Percentiles rank a stretch among this genome's conserved stretches.
These are phyloP conservation scores for Aphelenchoides avenae DNA, from an alignment of 1,140 invertebrate genomes.

Conservation along the genomic window DNA sequence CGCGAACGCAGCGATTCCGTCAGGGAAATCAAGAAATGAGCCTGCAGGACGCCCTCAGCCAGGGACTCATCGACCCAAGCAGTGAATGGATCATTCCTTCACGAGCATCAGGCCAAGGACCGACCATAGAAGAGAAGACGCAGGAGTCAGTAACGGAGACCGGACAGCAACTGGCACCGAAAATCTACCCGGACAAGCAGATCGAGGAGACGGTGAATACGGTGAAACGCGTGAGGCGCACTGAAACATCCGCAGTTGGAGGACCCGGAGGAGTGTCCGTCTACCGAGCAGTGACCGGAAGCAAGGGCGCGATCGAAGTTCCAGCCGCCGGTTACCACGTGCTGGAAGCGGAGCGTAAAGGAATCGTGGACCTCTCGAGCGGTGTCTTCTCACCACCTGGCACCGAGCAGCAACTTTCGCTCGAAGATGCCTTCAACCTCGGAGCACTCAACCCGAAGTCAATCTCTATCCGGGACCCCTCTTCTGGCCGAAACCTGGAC, in stretches of 20 bases:
- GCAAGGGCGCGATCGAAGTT: slow-evolving; percentile 56
- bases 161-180: slow-evolving; percentile 61
- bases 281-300: slow-evolving; percentile 57
- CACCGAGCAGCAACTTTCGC: slow-evolving; percentile 66
- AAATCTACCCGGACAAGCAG: slow-evolving; percentile 53
- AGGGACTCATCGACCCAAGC: slow-evolving; percentile 60
- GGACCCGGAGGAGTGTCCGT: slow-evolving; percentile 56
- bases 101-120: slow-evolving; percentile 60
- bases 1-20: slow-evolving; percentile 72
- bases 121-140: slow-evolving; percentile 66
- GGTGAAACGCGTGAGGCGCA: slow-evolving; percentile 54
- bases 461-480: slow-evolving; percentile 76
- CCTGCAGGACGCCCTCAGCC: slow-evolving; percentile 73
- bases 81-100: slow-evolving; percentile 64
- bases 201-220: slow-evolving; percentile 54
- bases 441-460: slow-evolving; percentile 72
- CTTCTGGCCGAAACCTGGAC: slow-evolving; percentile 72
- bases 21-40: slow-evolving; percentile 71
- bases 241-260: slow-evolving; percentile 56
- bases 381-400: slow-evolving; percentile 65
- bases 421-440: slow-evolving; percentile 72
- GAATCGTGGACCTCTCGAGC: slow-evolving; percentile 72
- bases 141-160: slow-evolving; percentile 68
- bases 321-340: slow-evolving; percentile 62
- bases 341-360: slow-evolving; percentile 75